Evolutionary conservation across 2,797 vertebrate species (phyloP), one percentile per base, ranked within the genome.

Genomic region (Kryptolebias ocellatus): DNA sequence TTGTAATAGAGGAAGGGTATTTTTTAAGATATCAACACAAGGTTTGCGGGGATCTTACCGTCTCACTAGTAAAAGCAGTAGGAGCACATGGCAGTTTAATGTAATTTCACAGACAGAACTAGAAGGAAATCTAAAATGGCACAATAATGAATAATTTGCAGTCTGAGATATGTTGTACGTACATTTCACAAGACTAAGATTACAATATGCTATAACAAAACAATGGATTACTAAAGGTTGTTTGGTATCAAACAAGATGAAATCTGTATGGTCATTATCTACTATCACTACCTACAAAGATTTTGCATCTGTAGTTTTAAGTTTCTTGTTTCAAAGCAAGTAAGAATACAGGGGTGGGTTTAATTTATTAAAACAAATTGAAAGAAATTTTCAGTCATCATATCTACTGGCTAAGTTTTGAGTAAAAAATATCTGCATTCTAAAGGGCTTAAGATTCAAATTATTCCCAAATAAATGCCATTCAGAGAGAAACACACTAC

Each of bases 171-270:
- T 68, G 8, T 6, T 67, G 16, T 49, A 58, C 67, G n/a, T n/a
- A n/a, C n/a, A n/a, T n/a, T n/a, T n/a, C n/a, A n/a, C n/a, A n/a
- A n/a, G n/a, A n/a, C n/a, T n/a, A n/a, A n/a, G n/a, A n/a, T n/a
- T n/a, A n/a, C n/a, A n/a, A n/a, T n/a, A n/a, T n/a, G n/a, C n/a
- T n/a, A n/a, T n/a, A n/a, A n/a, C n/a, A n/a, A n/a, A n/a, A n/a
- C n/a, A n/a, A n/a, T n/a, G n/a, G 62, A 46, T 31, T 4, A 15
- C 27, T 5, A 20, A 20, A 18, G n/a, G n/a, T 37, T 62, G 47
- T 42, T 74, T 51, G 18, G 59, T 57, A 20, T 49, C 29, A 62
- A 74, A 80, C 52, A 69, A 64, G 31, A 54, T 78, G 78, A 70
- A 60, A 46, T 67, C 16, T 73, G 46, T 52, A 17, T 2, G n/a